Evolutionary conservation across 2,113 vertebrate genomes (phyloP).

Genomic region (Pituophis catenifer): DNA sequence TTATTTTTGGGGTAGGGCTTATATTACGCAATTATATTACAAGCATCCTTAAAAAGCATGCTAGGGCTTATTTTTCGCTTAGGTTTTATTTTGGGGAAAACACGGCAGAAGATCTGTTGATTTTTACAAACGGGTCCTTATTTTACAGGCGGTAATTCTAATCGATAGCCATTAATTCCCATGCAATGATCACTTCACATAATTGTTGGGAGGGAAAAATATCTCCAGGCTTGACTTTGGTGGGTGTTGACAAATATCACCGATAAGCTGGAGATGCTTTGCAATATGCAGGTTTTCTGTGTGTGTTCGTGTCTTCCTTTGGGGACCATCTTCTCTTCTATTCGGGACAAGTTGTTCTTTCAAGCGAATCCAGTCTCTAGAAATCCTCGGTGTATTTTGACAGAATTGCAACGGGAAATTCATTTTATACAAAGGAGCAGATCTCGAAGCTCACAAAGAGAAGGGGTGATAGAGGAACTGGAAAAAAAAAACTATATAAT

Average conservation of each 20-base stretch:
- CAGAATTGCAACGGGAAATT: not conserved
- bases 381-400: not conserved
- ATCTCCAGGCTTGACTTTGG: not conserved
- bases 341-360: not conserved
- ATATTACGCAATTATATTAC: too few species aligned
- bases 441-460: not conserved
- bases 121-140: not conserved
- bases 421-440: not conserved
- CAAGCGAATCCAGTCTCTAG: not conserved
- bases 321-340: not conserved
- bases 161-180: not conserved
- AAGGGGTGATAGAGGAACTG: not conserved
- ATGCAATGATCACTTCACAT: not conserved
- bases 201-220: not conserved
- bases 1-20: too few species aligned
- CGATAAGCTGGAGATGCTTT: not conserved
- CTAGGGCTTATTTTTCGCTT: too few species aligned
- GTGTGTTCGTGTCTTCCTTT: not conserved
- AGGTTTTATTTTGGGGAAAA: too few species aligned
- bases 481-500: not conserved
- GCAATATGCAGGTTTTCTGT: not conserved
- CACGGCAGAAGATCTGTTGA: not conserved
- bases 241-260: not conserved
- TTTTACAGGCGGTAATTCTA: not conserved
- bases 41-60: too few species aligned